phyloP scores from a whole-genome alignment of 1,140 invertebrate genomes.

The Tachypleus tridentatus region DNA sequence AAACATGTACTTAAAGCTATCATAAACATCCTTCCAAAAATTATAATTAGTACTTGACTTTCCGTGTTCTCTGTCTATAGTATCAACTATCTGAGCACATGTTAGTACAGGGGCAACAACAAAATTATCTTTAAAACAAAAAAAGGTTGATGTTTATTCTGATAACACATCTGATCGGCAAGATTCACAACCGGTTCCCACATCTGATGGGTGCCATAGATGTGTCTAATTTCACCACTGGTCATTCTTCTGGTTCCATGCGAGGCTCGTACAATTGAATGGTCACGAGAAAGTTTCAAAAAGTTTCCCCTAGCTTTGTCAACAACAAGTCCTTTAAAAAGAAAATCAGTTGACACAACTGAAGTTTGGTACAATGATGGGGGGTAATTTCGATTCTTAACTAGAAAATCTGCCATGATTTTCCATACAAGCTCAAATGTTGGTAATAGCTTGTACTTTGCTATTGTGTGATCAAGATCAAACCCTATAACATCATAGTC shows the following conservation, averaged over 20 bases:
- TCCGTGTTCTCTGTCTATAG: conserved; percentile 44
- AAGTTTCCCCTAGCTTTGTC: conserved; percentile 60
- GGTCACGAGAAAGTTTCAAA: conserved; percentile 47
- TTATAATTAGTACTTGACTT: conserved; percentile 37
- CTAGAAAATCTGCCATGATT: conserved; percentile 46
- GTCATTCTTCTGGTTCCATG: conserved; percentile 54
- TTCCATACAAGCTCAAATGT: conserved; percentile 51
- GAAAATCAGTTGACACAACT: conserved; percentile 41
- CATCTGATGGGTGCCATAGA: conserved; percentile 46
- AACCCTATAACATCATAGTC: conserved; percentile 63
- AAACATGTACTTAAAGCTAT: conserved; percentile 49
- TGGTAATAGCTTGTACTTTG: conserved; percentile 50
- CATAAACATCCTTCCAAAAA: conserved; percentile 53
- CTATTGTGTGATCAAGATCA: conserved; percentile 62
- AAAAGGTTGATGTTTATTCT: conserved; percentile 40
- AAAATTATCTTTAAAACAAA: conserved; percentile 59
- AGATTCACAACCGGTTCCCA: conserved; percentile 44
- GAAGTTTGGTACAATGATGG: conserved; percentile 14
- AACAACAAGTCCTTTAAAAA: conserved; percentile 60
- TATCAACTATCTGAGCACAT: conserved; percentile 58
- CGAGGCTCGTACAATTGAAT: conserved; percentile 47
- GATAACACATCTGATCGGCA: conserved; percentile 36
- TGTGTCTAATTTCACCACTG: conserved; percentile 41
- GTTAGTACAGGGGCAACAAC: conserved; percentile 53
- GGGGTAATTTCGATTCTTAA: conserved; percentile 47